A percentile compares a stretch with the other conserved stretches of the same genome.
These are phyloP conservation scores for Synanthedon tipuliformis DNA, from an alignment of 2,888 invertebrate genomes.

Conservation along the genomic window DNA sequence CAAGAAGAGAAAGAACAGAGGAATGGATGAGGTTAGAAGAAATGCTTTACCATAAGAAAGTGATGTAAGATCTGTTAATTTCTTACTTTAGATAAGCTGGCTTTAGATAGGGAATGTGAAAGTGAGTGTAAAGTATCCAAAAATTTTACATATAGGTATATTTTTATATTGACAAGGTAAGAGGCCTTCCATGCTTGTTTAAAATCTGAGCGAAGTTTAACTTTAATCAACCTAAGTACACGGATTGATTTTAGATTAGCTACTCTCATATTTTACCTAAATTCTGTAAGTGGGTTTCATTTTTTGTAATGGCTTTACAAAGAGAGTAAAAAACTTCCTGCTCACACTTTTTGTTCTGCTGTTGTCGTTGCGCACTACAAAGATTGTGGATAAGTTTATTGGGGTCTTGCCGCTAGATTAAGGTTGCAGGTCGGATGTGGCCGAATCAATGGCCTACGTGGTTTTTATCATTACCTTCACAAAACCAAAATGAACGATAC, in stretches of 20 bases:
- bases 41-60: too few relatives aligned
- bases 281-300: conserved; percentile 32
- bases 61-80: too few relatives aligned
- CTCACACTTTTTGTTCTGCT: conserved; percentile 15
- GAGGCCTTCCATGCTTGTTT: too few relatives aligned
- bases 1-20: too few relatives aligned
- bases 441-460: not conserved
- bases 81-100: too few relatives aligned
- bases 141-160: too few relatives aligned
- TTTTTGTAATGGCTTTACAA: conserved; percentile 17
- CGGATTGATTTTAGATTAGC: conserved; percentile 6
- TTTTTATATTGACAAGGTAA: too few relatives aligned
- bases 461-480: conserved; percentile 1
- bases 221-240: too few relatives aligned
- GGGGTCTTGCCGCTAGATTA: conserved; percentile 33
- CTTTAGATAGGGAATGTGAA: too few relatives aligned
- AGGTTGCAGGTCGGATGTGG: conserved; percentile 5
- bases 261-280: conserved; percentile 26
- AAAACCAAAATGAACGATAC: conserved; percentile 1
- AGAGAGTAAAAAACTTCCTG: not conserved
- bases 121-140: too few relatives aligned
- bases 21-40: too few relatives aligned
- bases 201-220: too few relatives aligned
- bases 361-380: not conserved
- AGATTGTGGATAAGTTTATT: conserved; percentile 19